A percentile compares a stretch with the other conserved stretches of the same genome.
These are phyloP conservation scores for Liopterus haemorrhoidalis DNA, from an alignment of 2,888 invertebrate species.

Conservation along the genomic window DNA sequence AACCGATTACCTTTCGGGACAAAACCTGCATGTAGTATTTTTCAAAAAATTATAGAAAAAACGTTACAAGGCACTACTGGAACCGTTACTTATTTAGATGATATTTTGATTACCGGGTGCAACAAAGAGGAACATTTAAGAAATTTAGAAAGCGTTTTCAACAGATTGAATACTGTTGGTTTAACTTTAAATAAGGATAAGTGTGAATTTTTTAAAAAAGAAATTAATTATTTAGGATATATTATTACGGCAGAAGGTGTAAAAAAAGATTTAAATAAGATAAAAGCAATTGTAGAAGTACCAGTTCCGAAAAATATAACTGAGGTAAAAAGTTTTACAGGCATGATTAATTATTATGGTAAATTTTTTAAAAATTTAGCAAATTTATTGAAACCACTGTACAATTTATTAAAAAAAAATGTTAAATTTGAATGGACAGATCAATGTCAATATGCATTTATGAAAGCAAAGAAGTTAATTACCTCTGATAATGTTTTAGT, in stretches of 20 bases:
- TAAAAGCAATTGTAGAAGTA: constrained; percentile 12
- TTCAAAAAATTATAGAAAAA: constrained; percentile 38
- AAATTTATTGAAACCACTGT: constrained; percentile 27
- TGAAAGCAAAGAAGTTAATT: constrained; percentile 28
- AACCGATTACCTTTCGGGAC: constrained; percentile 36
- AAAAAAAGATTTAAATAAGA: constrained; percentile 14
- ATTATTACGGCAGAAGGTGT: constrained; percentile 17
- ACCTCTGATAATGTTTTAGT: constrained; percentile 28
- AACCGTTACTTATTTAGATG: constrained; percentile 37
- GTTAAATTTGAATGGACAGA: constrained; percentile 20
- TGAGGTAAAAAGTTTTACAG: constrained; percentile 20
- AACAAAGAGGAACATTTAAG: constrained; percentile 19
- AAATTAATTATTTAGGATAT: constrained; percentile 28
- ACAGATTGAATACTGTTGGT: constrained; percentile 5
- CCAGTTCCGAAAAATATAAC: constrained; percentile 7
- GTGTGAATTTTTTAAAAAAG: constrained; percentile 29
- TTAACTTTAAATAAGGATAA: constrained; percentile 24
- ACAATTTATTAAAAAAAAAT: constrained; percentile 21
- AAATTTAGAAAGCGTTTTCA: constrained; percentile 9
- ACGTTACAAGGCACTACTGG: constrained; percentile 32
- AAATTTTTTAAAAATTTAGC: constrained; percentile 32
- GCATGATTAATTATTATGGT: constrained; percentile 32
- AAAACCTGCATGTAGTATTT: constrained; percentile 33
- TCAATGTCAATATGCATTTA: constrained; percentile 21
- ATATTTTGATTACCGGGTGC: constrained; percentile 32